Evolutionary conservation across 23 tunicate species (phyloP).

Genomic region (Styela plicata): DNA sequence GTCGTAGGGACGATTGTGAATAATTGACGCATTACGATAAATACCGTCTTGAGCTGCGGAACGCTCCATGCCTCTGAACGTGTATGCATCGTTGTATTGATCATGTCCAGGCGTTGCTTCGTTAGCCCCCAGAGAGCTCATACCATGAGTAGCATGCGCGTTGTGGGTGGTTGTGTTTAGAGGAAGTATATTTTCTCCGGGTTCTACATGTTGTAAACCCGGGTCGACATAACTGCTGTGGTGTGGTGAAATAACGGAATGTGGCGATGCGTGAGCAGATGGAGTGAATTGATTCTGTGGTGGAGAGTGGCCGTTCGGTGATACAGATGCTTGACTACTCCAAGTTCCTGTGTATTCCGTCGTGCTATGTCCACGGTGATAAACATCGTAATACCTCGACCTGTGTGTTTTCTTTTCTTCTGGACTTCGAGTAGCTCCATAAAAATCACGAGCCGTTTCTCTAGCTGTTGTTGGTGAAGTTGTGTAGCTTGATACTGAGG

Average conservation of each 20-base stretch:
- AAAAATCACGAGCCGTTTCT: conserved; percentile 11
- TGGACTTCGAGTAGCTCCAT: conserved; percentile 13
- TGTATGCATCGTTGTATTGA: neutral
- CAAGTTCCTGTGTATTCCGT: conserved; percentile 13
- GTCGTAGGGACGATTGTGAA: conserved; percentile 1
- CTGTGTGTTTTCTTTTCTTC: conserved; percentile 11
- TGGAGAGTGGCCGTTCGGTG: conserved; percentile 14
- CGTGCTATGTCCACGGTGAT: conserved; percentile 6
- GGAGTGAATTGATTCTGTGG: neutral
- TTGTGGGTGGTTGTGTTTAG: neutral
- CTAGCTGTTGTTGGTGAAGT: neutral
- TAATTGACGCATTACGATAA: neutral
- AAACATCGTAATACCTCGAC: conserved; percentile 22
- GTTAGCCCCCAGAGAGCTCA: neutral
- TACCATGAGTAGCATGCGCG: neutral
- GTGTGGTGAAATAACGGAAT: conserved; percentile 10
- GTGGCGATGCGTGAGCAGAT: conserved; percentile 9
- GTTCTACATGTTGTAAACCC: neutral
- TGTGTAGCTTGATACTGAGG: conserved; percentile 29
- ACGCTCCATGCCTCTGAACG: conserved; percentile 13
- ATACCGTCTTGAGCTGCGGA: neutral
- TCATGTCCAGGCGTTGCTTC: conserved; percentile 4
- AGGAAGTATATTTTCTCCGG: neutral
- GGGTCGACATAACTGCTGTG: neutral
- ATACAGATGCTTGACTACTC: neutral